Evolutionary conservation across 2,888 invertebrate species (phyloP).

Genomic region (Pteria penguin): DNA sequence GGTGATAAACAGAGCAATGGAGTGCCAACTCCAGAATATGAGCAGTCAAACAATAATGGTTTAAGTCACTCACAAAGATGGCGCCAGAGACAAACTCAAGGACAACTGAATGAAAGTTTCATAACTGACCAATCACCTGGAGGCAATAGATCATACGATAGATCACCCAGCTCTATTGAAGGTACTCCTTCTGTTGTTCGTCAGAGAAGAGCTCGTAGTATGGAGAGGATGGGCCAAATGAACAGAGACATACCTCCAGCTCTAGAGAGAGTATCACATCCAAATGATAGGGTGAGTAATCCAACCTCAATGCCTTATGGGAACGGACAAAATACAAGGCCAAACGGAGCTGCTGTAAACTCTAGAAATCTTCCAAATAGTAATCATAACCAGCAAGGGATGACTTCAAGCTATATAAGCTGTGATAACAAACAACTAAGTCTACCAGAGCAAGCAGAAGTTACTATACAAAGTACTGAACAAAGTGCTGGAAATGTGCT

Average conservation of each 20-base stretch:
- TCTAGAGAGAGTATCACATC: not conserved
- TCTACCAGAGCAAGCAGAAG: conserved; percentile 22
- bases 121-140: not conserved
- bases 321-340: not conserved
- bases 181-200: not conserved
- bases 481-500: conserved; percentile 18
- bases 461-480: conserved; percentile 18
- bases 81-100: not conserved
- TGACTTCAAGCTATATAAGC: conserved; percentile 18
- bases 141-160: not conserved
- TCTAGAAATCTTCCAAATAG: not conserved
- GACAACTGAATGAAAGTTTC: not conserved
- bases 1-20: not conserved
- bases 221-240: conserved; percentile 11
- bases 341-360: not conserved
- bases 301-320: not conserved
- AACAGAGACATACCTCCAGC: not conserved
- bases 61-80: not conserved
- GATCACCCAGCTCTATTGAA: not conserved
- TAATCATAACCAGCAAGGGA: not conserved
- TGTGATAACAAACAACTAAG: conserved; percentile 34
- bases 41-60: not conserved
- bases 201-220: conserved; percentile 9
- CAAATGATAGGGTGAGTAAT: not conserved
- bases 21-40: not conserved